Base-by-base conservation (phyloP, 2,797 vertebrate species). In the Karalla daura region DNA sequence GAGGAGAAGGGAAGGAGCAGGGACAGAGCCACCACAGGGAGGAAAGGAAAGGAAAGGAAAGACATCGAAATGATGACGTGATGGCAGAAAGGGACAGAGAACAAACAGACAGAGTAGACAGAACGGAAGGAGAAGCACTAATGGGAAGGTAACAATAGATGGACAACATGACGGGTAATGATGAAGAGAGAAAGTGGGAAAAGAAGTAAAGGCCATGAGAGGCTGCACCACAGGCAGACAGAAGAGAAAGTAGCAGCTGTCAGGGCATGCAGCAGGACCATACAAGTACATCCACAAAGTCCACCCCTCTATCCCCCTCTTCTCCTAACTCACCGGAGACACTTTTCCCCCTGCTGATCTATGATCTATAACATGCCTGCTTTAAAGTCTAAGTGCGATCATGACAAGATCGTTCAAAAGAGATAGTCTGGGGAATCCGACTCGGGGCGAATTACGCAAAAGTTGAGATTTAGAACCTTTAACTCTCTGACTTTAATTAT, bases 151-250 rank as follows among this genome's bases (percentile, higher is more conserved):
- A 39, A 45, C 2, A 46, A 58, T 28, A 17, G 69, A 77, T 2
- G 75, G 72, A 89, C 54, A 75, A 55, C 70, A 86, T 80, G 80
- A 44, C 91, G 88, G 79, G 76, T 53, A 87, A 90, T 90, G 87
- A 83, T 89, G 90, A 82, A 76, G 78, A 89, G 82, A 90, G 77
- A 91, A 89, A 90, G 80, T 87, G 81, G 90, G 83, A 82, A 90
- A 88, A 92, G 82, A 90, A 87, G 78, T 73, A 89, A 89, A 91
- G 74, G 75, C 84, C 84, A 91, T 94, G 86, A 94, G 91, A 72
- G 78, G 70, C 66, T 82, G 79, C 62, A 89, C 87, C 56, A 54
- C 32, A 74, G 61, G 71, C 55, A 79, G 71, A 77, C 37, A 85
- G 70, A 75, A 62, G 53, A 89, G 62, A 86, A 23, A 76, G 60